A percentile compares a stretch with the other conserved stretches of the same genome.
Evolutionary conservation across 2,888 invertebrate species (phyloP).

Genomic region (Stenodera caucasica): DNA sequence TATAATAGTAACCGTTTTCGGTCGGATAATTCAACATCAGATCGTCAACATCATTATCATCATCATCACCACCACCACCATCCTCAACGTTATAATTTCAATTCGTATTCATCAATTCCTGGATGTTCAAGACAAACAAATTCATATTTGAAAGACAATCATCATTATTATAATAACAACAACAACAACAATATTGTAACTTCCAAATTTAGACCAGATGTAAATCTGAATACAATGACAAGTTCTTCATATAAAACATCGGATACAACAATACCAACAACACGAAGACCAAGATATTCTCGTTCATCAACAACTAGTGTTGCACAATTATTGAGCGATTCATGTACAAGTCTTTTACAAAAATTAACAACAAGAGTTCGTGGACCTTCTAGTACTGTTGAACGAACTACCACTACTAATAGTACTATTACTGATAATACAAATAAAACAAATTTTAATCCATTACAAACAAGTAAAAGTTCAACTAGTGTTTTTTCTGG

Average conservation of each 20-base stretch:
- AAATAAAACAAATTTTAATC: constrained; percentile 28
- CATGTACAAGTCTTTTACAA: constrained; percentile 83
- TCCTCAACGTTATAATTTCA: neutral
- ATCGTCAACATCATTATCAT: neutral
- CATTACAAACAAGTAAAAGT: constrained; percentile 45
- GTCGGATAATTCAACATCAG: neutral
- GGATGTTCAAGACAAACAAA: neutral
- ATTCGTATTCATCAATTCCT: neutral
- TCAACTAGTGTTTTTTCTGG: constrained; percentile 27
- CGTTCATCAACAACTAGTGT: constrained; percentile 81
- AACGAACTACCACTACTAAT: constrained; percentile 52
- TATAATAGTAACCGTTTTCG: constrained; percentile 5
- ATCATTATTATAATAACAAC: neutral
- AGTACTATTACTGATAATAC: neutral
- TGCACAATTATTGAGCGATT: constrained; percentile 82
- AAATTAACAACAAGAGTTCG: constrained; percentile 73
- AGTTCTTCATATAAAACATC: constrained; percentile 21
- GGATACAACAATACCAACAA: constrained; percentile 50
- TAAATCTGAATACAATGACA: constrained; percentile 3
- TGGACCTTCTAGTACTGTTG: constrained; percentile 67
- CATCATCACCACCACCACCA: neutral
- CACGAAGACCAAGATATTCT: constrained; percentile 68
- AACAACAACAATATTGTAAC: neutral
- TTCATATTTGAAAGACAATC: neutral
- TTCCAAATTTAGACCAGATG: constrained; percentile 1